Conservation (phyloP, 2,797 vertebrate genomes). For the Manis crassicaudata region DNA sequence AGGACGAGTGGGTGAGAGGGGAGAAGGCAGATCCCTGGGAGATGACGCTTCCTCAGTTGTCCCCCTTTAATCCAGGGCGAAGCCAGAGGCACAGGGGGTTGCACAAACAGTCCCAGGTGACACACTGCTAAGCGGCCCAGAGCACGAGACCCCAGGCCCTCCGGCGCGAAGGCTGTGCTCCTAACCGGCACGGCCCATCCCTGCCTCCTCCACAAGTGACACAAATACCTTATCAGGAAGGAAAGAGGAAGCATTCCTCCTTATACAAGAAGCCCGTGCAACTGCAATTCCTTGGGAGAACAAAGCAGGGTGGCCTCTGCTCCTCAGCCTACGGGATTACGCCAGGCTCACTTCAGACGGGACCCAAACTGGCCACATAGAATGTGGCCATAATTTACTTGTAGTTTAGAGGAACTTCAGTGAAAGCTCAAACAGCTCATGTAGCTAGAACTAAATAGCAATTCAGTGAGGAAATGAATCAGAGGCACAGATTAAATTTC, state of each 20-base stretch:
- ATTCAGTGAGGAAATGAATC: constrained; percentile 63
- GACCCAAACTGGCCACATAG: neutral
- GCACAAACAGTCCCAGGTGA: neutral
- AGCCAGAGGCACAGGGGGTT: neutral
- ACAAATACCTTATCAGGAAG: neutral
- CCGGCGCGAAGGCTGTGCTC: neutral
- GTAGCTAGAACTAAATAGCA: neutral
- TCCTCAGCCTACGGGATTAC: neutral
- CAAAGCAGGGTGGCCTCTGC: neutral
- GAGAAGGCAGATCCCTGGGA: neutral
- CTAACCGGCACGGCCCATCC: neutral
- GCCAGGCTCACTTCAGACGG: neutral
- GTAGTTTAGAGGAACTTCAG: constrained; percentile 28
- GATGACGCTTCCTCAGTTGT: neutral
- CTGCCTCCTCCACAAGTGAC: neutral
- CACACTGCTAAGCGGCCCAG: neutral
- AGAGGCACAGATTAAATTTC: constrained; percentile 57
- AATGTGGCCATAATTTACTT: neutral
- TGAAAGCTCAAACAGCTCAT: neutral
- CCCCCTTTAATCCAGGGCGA: neutral
- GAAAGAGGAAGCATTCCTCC: neutral
- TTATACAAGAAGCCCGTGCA: neutral
- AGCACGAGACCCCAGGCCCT: neutral
- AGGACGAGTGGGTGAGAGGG: neutral
- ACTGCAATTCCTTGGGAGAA: neutral